Conservation (phyloP, 2,797 vertebrate species). For the Neosilurus mollespiculum region DNA sequence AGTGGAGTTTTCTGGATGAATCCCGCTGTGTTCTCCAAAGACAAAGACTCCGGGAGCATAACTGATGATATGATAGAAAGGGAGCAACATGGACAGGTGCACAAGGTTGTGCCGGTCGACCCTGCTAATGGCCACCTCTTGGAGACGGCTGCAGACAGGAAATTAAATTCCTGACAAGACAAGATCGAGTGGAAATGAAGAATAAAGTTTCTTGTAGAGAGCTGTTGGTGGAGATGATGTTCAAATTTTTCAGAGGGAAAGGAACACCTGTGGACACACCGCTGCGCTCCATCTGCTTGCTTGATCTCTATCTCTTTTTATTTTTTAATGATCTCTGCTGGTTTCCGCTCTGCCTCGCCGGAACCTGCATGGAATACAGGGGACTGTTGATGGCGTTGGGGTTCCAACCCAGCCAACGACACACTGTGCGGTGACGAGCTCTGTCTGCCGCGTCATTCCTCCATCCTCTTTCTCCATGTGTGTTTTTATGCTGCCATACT, state of each 20-base stretch:
- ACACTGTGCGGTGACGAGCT: neutral
- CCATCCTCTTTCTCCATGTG: neutral
- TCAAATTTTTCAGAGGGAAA: conserved; percentile 18
- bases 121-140: neutral
- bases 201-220: neutral
- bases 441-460: neutral
- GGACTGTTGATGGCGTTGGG: neutral
- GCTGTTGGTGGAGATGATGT: neutral
- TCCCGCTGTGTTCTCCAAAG: neutral
- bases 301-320: neutral
- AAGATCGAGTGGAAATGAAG: conserved; percentile 11
- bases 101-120: neutral
- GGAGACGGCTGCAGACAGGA: neutral
- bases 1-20: neutral
- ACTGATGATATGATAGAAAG: neutral
- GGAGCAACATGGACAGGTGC: neutral
- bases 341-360: neutral
- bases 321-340: conserved; percentile 20
- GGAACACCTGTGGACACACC: conserved; percentile 18
- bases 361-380: neutral
- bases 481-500: neutral
- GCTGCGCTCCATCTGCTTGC: conserved; percentile 25
- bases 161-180: conserved; percentile 15
- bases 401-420: conserved; percentile 11
- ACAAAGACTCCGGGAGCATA: neutral